Evolutionary conservation across 2,888 invertebrate species (phyloP).

Genomic region (Quadroppia sp.): DNA sequence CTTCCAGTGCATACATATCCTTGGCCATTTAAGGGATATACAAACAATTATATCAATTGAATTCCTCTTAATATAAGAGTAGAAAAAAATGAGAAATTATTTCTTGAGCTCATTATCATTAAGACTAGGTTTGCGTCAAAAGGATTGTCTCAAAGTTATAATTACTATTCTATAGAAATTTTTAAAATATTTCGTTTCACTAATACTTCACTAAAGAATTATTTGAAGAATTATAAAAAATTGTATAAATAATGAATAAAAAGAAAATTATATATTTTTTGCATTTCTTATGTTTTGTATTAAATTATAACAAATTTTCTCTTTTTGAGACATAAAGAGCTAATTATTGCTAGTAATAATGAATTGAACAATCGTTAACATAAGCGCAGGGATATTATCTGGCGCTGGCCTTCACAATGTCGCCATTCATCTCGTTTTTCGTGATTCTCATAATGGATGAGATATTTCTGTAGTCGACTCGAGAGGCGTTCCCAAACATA

Average conservation of each 20-base stretch:
- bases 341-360: neutral
- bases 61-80: no score
- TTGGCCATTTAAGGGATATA: no score
- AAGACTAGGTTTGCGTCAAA: neutral
- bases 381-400: neutral
- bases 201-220: neutral
- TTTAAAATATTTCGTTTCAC: neutral
- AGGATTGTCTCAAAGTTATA: neutral
- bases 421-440: neutral
- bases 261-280: neutral
- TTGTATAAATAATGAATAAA: neutral
- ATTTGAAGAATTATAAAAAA: no score
- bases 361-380: neutral
- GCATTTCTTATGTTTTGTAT: neutral
- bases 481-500: neutral
- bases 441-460: slow-evolving; percentile 25
- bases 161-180: neutral
- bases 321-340: neutral
- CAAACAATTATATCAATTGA: no score
- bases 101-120: neutral
- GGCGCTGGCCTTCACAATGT: slow-evolving; percentile 17
- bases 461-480: neutral
- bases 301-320: neutral
- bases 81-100: neutral
- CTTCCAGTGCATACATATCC: no score